Evolutionary conservation across 2,888 invertebrate species (phyloP), one percentile per base, ranked within the genome.

Genomic region (Drosophila ezoana): DNA sequence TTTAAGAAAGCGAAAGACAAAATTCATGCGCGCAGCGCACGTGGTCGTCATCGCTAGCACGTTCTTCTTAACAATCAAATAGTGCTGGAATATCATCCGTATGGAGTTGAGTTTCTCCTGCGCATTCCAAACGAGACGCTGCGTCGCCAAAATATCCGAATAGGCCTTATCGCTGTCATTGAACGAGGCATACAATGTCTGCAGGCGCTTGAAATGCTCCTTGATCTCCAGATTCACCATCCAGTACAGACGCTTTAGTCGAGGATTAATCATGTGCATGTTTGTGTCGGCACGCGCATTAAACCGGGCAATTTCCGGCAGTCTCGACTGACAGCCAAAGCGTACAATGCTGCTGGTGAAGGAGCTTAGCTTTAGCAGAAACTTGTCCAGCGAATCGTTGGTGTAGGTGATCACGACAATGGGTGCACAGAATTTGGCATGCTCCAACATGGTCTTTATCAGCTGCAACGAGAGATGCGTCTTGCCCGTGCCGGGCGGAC

Each of bases 401-500:
- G 97, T 97, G 90, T 95, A 96, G 85, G 96, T 96, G 14, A 97
- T 95, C 0, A 97, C 93, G 5, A 97, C 92, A 91, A 97, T 95
- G 75, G 93, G 93, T 38, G 93, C 87, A 53, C 62, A 57, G n/a
- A 84, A 65, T 1, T 93, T 93, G 0, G 93, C 93, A 90, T 96
- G 96, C 62, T 93, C 91, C 1, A 97, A 90, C 23, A 97, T 89
- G 0, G 94, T 94, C 64, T 94, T 93, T 1, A 95, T 95, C 20
- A 97, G 94, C 93, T 95, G 95, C 47, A 96, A 91, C 0, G 97
- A 97, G 67, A 97, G 91, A 90, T 93, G 95, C 0, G 97, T 97
- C 93, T 97, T 97, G 0, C 97, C 97, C 0, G 97, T 97, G 1
- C 97, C 97, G 0, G 97, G 97, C 0, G 97, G 97, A 0, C 97